Percentiles rank a stretch among this genome's conserved stretches.
These are phyloP conservation scores for Charanyca ferruginea DNA, from an alignment of 2,888 invertebrate species.

Conservation along the genomic window DNA sequence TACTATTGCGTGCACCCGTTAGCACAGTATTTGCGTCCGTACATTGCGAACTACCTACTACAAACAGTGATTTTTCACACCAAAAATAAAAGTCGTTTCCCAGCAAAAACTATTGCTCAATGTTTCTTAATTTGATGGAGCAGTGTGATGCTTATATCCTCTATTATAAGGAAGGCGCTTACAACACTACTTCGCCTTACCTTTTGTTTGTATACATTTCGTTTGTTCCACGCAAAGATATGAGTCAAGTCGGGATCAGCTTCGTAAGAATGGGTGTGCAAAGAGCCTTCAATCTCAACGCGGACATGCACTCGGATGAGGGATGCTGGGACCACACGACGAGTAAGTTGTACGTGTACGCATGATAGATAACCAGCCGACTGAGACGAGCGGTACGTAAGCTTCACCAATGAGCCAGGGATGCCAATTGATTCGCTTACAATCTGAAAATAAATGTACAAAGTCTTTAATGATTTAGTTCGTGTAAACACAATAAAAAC, in stretches of 20 bases:
- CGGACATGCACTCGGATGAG: conserved; percentile 97
- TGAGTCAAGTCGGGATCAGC: conserved; percentile 98
- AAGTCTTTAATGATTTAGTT: background rate
- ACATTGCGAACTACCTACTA: no score
- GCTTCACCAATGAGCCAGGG: conserved; percentile 97
- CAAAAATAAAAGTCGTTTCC: no score
- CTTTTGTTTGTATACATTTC: conserved; percentile 99
- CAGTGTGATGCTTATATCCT: background rate
- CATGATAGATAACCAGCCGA: conserved; percentile 98
- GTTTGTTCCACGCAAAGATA: conserved; percentile 99
- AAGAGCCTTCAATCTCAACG: conserved; percentile 97
- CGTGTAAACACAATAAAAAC: background rate
- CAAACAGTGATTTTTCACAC: no score
- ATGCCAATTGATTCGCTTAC: conserved; percentile 99
- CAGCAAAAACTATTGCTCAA: no score
- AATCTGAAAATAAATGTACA: conserved; percentile 91
- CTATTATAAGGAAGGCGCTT: background rate
- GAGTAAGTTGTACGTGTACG: conserved; percentile 97
- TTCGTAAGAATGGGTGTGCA: conserved; percentile 98
- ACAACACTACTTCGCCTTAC: conserved; percentile 74
- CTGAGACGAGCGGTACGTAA: conserved; percentile 99
- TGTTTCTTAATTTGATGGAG: no score
- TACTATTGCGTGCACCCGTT: no score
- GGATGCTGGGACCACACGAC: conserved; percentile 94
- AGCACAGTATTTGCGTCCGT: no score